A percentile compares a stretch with the other conserved stretches of the same genome.
These are phyloP conservation scores for Sphenopsis melanotis DNA, from an alignment of 2,797 vertebrate genomes.

Conservation along the genomic window DNA sequence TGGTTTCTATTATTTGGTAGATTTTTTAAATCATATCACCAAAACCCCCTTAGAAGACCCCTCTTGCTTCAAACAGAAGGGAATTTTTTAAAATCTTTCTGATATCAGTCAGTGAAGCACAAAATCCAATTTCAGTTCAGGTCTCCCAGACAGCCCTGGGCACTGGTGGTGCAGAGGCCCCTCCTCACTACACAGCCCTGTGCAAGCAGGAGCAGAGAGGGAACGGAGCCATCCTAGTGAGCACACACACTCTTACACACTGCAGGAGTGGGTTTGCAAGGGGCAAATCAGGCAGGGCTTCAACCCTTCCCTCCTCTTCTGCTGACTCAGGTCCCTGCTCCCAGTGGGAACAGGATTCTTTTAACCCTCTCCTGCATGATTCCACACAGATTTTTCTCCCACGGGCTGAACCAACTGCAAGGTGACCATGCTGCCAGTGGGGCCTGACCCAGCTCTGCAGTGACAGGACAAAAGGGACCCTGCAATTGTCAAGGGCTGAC, in stretches of 20 bases:
- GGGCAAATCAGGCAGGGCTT: not conserved
- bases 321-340: not conserved
- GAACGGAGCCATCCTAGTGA: not conserved
- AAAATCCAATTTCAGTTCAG: constrained; percentile 21
- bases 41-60: not conserved
- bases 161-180: not conserved
- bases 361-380: not conserved
- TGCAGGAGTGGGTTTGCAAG: not conserved
- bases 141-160: not conserved
- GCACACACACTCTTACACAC: not conserved
- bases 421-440: not conserved
- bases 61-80: not conserved
- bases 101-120: constrained; percentile 4
- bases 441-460: not conserved
- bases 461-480: not conserved
- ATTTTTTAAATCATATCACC: not conserved
- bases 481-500: not conserved
- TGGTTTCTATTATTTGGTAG: not conserved
- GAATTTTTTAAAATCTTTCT: not conserved
- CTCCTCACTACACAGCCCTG: not conserved
- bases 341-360: not conserved
- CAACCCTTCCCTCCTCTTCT: not conserved
- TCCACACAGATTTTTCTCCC: not conserved
- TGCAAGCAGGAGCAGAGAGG: not conserved
- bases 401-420: not conserved